Evolutionary conservation across 2,113 vertebrate species (phyloP).

Genomic region (Anser brachyrhynchus): DNA sequence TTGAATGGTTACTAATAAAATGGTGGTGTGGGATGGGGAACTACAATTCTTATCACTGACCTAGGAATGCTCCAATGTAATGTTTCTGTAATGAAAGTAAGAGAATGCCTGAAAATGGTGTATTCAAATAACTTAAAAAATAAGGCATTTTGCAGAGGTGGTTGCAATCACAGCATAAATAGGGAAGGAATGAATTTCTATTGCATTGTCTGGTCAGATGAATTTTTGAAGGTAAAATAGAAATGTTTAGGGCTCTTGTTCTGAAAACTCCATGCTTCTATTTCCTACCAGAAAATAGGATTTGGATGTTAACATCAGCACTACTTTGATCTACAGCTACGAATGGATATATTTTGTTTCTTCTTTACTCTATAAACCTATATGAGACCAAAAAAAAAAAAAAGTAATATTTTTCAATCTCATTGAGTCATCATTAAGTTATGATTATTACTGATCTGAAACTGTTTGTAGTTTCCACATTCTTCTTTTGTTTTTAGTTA

Average conservation of each 20-base stretch:
- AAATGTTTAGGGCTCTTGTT: background rate
- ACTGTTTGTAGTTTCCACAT: background rate
- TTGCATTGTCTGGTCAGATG: background rate
- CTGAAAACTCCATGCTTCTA: background rate
- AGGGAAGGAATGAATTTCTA: background rate
- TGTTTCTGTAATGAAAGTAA: background rate
- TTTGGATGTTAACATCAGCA: background rate
- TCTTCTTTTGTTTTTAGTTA: background rate
- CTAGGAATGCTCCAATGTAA: background rate
- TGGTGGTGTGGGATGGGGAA: background rate
- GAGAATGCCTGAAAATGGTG: background rate
- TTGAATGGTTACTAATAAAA: background rate
- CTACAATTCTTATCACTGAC: background rate
- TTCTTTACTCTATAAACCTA: background rate
- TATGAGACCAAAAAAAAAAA: background rate
- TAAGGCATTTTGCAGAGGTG: background rate
- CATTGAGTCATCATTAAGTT: background rate
- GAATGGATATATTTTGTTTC: background rate
- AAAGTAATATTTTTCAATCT: background rate
- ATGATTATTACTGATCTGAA: background rate
- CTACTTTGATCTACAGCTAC: background rate
- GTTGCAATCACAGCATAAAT: background rate
- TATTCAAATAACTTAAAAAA: background rate
- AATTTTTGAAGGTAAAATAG: background rate
- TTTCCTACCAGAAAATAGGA: background rate